phyloP scores from a whole-genome alignment of 1,140 invertebrate species.

The roundworm (Caenorhabditis elegans) region DNA sequence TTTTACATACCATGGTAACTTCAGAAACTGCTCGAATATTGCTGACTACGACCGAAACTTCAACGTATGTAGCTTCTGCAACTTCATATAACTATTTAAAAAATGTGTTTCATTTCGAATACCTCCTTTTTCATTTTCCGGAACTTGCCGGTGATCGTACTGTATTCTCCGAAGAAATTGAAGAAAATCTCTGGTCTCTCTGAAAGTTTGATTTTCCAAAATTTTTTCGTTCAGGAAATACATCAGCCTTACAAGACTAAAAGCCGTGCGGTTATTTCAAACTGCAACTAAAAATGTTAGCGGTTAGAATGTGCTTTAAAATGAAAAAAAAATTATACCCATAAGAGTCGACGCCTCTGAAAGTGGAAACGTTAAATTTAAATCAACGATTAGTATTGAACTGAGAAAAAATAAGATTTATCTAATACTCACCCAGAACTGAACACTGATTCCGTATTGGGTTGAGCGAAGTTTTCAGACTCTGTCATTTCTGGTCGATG shows the following conservation, averaged over 20 bases:
- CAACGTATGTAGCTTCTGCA: constrained; percentile 52
- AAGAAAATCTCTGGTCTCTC: constrained; percentile 65
- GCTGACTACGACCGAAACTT: constrained; percentile 62
- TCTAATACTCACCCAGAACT: neutral
- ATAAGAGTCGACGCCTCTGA: constrained; percentile 29
- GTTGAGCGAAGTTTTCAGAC: neutral
- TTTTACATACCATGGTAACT: constrained; percentile 60
- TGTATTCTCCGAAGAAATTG: constrained; percentile 61
- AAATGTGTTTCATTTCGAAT: neutral
- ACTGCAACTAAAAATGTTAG: constrained; percentile 20
- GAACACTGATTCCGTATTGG: constrained; percentile 14
- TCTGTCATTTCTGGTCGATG: neutral
- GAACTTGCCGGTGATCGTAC: constrained; percentile 64
- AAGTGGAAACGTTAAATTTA: too few relatives aligned
- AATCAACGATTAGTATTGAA: too few relatives aligned
- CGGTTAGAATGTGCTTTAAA: neutral
- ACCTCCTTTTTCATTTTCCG: constrained; percentile 56
- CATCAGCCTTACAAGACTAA: too few relatives aligned
- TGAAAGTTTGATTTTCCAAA: constrained; percentile 46
- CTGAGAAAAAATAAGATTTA: too few relatives aligned
- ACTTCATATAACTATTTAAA: too few relatives aligned
- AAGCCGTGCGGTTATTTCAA: constrained; percentile 8
- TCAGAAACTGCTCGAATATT: constrained; percentile 64
- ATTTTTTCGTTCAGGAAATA: too few relatives aligned
- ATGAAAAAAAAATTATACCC: neutral